Conservation (phyloP, 2,888 invertebrate genomes). For the Nycteola revayana region DNA sequence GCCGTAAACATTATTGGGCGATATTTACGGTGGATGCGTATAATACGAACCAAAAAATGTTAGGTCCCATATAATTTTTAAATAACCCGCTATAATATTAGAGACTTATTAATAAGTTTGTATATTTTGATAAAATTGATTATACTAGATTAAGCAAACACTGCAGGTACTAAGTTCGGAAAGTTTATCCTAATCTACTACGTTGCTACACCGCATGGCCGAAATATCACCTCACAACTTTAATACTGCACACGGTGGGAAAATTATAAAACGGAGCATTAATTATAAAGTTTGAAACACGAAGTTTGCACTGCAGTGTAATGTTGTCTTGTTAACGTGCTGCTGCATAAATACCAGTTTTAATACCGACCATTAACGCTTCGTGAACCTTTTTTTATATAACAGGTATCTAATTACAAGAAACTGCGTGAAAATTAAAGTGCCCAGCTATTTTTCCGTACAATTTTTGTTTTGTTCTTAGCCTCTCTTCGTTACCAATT, state of each 20-base stretch:
- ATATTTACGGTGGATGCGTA: too few relatives aligned
- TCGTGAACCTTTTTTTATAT: slow-evolving; percentile 47
- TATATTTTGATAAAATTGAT: too few relatives aligned
- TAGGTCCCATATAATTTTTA: too few relatives aligned
- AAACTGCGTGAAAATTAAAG: slow-evolving; percentile 40
- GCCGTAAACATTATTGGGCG: too few relatives aligned
- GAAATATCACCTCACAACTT: slow-evolving; percentile 51
- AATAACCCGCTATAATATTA: too few relatives aligned
- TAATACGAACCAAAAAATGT: too few relatives aligned
- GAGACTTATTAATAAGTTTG: too few relatives aligned
- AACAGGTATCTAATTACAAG: slow-evolving; percentile 40
- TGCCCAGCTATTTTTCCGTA: slow-evolving; percentile 10
- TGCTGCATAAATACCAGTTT: slow-evolving; percentile 57
- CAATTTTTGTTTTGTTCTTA: slow-evolving; percentile 11
- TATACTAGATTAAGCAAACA: slow-evolving; percentile 1
- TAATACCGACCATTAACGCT: slow-evolving; percentile 50
- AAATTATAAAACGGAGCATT: slow-evolving; percentile 63
- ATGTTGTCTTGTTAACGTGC: slow-evolving; percentile 61
- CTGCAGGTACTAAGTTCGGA: slow-evolving; percentile 10
- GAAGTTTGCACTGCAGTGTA: slow-evolving; percentile 57
- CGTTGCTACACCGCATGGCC: slow-evolving; percentile 34
- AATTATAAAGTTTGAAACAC: slow-evolving; percentile 61
- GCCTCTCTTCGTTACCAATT: slow-evolving; percentile 1
- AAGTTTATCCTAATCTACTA: slow-evolving; percentile 31
- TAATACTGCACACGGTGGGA: slow-evolving; percentile 50